Percentiles rank a stretch among this genome's conserved stretches.
Conservation (phyloP, 2,797 vertebrate species). For the Chrosomus eos region DNA sequence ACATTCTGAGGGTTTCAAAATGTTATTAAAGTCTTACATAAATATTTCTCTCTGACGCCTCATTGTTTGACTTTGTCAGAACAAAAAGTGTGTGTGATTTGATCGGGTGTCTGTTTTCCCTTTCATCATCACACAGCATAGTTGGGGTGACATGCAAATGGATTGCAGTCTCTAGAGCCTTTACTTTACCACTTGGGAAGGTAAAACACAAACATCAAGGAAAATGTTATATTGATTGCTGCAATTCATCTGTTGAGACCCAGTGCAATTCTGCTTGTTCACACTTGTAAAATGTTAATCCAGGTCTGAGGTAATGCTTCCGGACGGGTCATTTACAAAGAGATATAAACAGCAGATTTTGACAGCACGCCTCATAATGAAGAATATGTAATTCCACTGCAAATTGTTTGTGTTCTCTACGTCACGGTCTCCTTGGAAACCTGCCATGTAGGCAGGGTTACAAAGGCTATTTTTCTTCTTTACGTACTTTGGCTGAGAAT, state of each 20-base stretch:
- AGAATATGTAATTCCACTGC: slow-evolving; percentile 62
- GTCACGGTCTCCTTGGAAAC: slow-evolving; percentile 18
- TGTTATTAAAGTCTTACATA: background rate
- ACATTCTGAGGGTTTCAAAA: background rate
- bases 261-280: slow-evolving; percentile 34
- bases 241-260: slow-evolving; percentile 50
- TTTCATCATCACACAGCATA: background rate
- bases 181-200: slow-evolving; percentile 28
- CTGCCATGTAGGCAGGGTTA: slow-evolving; percentile 1
- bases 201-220: slow-evolving; percentile 7
- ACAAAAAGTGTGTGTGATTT: background rate
- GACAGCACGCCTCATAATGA: slow-evolving; percentile 62
- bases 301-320: slow-evolving; percentile 49
- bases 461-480: background rate
- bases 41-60: background rate
- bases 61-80: background rate
- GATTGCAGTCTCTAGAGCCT: slow-evolving; percentile 22
- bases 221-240: slow-evolving; percentile 47
- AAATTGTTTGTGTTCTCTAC: slow-evolving; percentile 14
- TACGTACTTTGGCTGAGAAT: background rate
- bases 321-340: slow-evolving; percentile 52
- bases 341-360: slow-evolving; percentile 65
- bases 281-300: slow-evolving; percentile 55
- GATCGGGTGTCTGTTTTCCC: background rate
- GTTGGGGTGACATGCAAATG: background rate